These are phyloP conservation scores for Oxygymnocypris stewartii DNA, from an alignment of 2,113 vertebrate species.

Conservation along the genomic window DNA sequence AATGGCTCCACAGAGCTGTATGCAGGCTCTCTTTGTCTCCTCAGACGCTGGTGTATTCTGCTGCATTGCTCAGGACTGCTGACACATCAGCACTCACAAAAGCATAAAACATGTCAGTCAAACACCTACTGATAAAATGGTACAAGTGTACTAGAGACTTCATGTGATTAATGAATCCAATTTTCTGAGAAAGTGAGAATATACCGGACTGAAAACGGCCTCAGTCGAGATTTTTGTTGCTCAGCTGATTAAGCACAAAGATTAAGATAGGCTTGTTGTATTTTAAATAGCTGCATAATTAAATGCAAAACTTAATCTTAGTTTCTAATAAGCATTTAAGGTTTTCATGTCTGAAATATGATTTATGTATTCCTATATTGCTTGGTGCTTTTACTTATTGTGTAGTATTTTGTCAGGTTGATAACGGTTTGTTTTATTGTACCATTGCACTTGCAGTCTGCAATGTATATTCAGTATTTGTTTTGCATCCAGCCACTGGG, in stretches of 20 bases:
- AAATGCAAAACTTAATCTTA: background rate
- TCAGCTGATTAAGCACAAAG: background rate
- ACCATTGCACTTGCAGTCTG: background rate
- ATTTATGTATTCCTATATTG: background rate
- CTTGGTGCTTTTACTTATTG: background rate
- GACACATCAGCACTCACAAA: constrained; percentile 26
- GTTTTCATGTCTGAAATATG: background rate
- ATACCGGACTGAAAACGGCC: background rate
- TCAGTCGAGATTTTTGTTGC: constrained; percentile 4
- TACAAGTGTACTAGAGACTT: background rate
- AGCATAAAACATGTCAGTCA: constrained; percentile 34
- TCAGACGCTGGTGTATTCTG: background rate
- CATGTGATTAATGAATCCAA: background rate
- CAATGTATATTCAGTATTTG: background rate
- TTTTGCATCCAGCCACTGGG: constrained; percentile 16
- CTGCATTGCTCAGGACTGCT: background rate
- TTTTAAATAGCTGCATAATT: background rate
- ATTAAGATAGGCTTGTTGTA: background rate
- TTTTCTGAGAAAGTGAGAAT: constrained; percentile 10
- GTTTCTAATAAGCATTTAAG: background rate
- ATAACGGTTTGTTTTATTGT: background rate
- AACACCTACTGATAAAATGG: constrained; percentile 28
- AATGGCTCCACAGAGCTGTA: constrained; percentile 29
- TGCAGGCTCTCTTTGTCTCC: constrained; percentile 13
- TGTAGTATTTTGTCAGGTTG: background rate